Evolutionary conservation across 2,797 vertebrate genomes (phyloP), one percentile per base, ranked within the genome.

Genomic region (Channa striata): DNA sequence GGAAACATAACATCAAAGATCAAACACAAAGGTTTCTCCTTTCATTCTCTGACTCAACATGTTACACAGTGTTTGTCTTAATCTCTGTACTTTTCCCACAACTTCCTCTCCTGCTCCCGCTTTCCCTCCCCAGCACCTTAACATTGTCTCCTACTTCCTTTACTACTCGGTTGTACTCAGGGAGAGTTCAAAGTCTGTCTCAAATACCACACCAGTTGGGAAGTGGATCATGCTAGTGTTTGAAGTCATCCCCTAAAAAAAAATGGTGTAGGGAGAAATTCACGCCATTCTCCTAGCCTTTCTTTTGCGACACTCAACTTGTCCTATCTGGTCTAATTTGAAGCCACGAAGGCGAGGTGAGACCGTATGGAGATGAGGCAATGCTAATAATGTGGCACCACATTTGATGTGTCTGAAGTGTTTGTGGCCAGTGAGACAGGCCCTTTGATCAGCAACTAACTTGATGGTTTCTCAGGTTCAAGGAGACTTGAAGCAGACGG

Each of bases 371-470:
- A 93, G 88, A 94, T 92, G 90, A 91, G 86, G 82, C 48, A n/a
- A 84, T 83, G 85, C 86, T 92, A 92, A 93, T 93, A 90, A 87
- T 34, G 50, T 62, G 78, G 66, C 60, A 57, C 62, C 77, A 68
- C 82, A 92, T 93, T 90, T 93, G 91, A 94, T 92, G 90, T 89
- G 86, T 77, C 88, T 85, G 80, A 89, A 91, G 92, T 91, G 91
- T 89, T 87, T 87, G 85, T 68, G 87, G 86, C 77, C 75, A 66
- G 74, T 17, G 69, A 78, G 60, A 60, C 74, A 9, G 79, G 79
- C 39, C 64, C 90, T 93, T 93, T 91, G 90, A 91, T 93, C 85
- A 87, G 74, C 33, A 52, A 83, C 90, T 89, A 84, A 92, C 90
- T 91, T 87, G 80, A 88, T 90, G 87, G 87, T 86, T 92, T 81